Evolutionary conservation across 1,140 invertebrate genomes (phyloP).

Genomic region (Venturia canescens): DNA sequence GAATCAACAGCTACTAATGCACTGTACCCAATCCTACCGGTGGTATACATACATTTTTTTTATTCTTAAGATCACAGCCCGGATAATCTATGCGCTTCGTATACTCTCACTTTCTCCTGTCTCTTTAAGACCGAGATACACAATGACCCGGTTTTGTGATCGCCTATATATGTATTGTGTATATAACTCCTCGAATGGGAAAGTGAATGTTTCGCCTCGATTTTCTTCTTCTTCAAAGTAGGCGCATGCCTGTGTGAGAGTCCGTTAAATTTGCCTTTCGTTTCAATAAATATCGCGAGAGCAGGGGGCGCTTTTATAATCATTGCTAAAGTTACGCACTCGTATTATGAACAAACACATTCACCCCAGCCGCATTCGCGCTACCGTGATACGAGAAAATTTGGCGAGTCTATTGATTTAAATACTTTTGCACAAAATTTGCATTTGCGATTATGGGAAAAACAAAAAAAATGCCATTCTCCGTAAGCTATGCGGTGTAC

Average conservation of each 20-base stretch:
- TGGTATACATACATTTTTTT: conserved; percentile 25
- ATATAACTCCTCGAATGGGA: conserved; percentile 59
- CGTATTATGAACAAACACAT: too few species aligned
- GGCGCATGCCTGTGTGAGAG: too few species aligned
- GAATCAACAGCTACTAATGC: too few species aligned
- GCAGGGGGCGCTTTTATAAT: conserved; percentile 1
- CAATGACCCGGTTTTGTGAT: conserved; percentile 63
- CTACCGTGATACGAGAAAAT: neutral
- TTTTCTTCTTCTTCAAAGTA: conserved; percentile 46
- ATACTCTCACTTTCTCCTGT: conserved; percentile 71
- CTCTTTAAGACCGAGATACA: conserved; percentile 59
- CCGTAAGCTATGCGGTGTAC: neutral
- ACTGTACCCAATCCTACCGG: too few species aligned
- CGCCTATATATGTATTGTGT: conserved; percentile 56
- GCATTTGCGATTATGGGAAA: conserved; percentile 4
- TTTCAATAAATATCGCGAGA: conserved; percentile 20
- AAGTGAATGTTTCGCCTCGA: conserved; percentile 62
- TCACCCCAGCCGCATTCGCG: too few species aligned
- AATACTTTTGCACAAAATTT: too few species aligned
- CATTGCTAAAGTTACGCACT: neutral
- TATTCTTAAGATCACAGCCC: conserved; percentile 18
- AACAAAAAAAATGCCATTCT: neutral
- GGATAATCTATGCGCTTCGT: conserved; percentile 31
- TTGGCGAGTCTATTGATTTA: neutral
- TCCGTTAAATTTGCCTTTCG: conserved; percentile 49